Conservation (phyloP, 2,113 vertebrate genomes). For the Tinamus guttatus region DNA sequence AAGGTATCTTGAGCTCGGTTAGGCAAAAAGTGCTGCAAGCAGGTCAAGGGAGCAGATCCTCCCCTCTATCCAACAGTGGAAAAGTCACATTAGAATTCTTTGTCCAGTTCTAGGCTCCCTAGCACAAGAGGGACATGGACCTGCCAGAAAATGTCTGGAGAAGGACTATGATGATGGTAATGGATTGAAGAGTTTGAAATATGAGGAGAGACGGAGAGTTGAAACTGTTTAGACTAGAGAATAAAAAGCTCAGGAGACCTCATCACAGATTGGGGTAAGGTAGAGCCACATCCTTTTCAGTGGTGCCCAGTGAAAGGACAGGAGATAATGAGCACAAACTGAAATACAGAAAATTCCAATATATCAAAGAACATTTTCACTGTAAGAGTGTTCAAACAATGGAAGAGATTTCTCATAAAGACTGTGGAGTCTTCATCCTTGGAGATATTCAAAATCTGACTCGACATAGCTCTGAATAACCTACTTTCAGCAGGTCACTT, state of each 20-base stretch:
- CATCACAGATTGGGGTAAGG: not conserved
- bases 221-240: not conserved
- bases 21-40: no score
- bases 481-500: not conserved
- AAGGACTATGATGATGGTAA: not conserved
- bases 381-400: rapidly evolving
- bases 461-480: not conserved
- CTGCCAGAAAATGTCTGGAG: not conserved
- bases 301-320: not conserved
- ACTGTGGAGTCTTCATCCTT: not conserved
- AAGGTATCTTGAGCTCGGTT: no score
- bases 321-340: not conserved
- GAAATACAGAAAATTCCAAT: not conserved
- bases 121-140: not conserved
- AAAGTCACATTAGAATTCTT: not conserved
- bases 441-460: not conserved
- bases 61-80: no score
- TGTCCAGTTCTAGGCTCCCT: not conserved
- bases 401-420: not conserved
- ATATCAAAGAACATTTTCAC: no score
- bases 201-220: not conserved
- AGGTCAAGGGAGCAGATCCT: no score
- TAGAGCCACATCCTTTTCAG: not conserved
- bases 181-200: not conserved
- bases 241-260: not conserved